These are phyloP conservation scores for Epicampocera succincta DNA, from an alignment of 2,888 invertebrate species.

Conservation along the genomic window DNA sequence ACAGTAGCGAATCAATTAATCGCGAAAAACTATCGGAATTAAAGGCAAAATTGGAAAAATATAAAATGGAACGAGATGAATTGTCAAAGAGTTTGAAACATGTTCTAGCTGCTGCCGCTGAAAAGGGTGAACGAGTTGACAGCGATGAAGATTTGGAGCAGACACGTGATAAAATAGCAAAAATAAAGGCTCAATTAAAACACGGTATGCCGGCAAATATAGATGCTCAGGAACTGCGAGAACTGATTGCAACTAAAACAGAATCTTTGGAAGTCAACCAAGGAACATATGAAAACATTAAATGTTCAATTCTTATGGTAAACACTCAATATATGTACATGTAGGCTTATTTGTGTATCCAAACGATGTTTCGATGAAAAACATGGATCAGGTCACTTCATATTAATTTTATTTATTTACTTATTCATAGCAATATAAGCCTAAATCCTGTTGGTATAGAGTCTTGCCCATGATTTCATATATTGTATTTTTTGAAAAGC, in stretches of 20 bases:
- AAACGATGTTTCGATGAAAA: too few relatives aligned
- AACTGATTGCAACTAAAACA: conserved; percentile 81
- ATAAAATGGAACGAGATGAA: conserved; percentile 64
- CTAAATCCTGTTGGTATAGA: too few relatives aligned
- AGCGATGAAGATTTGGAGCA: conserved; percentile 80
- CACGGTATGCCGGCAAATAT: conserved; percentile 75
- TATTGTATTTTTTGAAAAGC: too few relatives aligned
- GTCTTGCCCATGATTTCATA: too few relatives aligned
- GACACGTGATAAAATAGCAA: conserved; percentile 78
- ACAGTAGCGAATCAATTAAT: conserved; percentile 62
- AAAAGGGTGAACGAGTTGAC: conserved; percentile 77
- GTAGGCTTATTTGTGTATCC: too few relatives aligned
- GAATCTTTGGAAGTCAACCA: conserved; percentile 72
- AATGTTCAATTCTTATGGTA: conserved; percentile 82
- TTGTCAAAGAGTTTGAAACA: conserved; percentile 67
- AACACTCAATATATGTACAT: too few relatives aligned
- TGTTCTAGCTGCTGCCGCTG: conserved; percentile 70
- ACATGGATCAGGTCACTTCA: too few relatives aligned
- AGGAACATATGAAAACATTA: conserved; percentile 70
- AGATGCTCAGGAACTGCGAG: conserved; percentile 74
- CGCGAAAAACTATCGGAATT: conserved; percentile 67
- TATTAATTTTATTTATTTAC: too few relatives aligned
- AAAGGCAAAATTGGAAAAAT: conserved; percentile 49
- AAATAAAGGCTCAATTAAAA: conserved; percentile 76
- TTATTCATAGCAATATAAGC: too few relatives aligned